A percentile compares a stretch with the other conserved stretches of the same genome.
Evolutionary conservation across 2,113 vertebrate species (phyloP).

Genomic region (Noctilio leporinus): DNA sequence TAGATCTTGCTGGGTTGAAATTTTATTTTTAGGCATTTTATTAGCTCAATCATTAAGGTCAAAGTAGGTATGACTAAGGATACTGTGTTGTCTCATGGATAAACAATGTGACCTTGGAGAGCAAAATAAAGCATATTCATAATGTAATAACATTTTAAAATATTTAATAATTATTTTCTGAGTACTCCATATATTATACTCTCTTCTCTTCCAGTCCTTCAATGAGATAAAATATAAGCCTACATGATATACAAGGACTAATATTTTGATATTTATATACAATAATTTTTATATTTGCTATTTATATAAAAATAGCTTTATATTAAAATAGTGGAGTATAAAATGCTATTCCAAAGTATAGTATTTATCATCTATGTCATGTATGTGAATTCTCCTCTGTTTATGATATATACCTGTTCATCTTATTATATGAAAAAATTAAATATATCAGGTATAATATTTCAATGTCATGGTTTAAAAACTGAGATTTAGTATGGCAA

Average conservation of each 20-base stretch:
- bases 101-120: conserved; percentile 1
- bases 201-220: background rate
- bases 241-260: background rate
- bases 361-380: background rate
- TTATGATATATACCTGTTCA: background rate
- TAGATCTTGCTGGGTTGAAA: background rate
- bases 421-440: background rate
- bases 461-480: background rate
- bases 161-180: background rate
- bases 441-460: background rate
- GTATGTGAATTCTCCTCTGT: background rate
- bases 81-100: conserved; percentile 21
- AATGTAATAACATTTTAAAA: background rate
- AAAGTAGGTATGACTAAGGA: conserved; percentile 5
- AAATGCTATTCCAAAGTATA: background rate
- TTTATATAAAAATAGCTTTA: too few species aligned
- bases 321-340: background rate
- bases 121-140: background rate
- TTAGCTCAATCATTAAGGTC: conserved; percentile 29
- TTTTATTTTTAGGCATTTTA: conserved; percentile 44
- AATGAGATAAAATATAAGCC: background rate
- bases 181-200: background rate
- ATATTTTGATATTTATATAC: background rate
- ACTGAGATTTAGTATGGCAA: background rate
- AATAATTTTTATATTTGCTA: background rate